Evolutionary conservation across 2,113 vertebrate genomes (phyloP).

Genomic region (Larimichthys crocea): DNA sequence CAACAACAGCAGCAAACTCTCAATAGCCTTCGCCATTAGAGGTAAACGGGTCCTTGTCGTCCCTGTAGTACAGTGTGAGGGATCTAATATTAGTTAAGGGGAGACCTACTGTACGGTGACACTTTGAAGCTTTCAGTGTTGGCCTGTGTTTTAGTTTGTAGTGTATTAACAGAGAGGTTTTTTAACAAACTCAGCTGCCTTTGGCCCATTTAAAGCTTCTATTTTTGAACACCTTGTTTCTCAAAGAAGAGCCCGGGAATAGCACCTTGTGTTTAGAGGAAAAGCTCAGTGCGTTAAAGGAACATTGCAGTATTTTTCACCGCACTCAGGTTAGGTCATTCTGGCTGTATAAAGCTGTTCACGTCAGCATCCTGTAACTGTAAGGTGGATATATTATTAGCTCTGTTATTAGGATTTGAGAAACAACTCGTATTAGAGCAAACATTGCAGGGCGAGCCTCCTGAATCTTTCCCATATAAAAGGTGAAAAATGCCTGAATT

Average conservation of each 20-base stretch:
- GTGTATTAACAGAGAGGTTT: conserved; percentile 9
- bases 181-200: conserved; percentile 15
- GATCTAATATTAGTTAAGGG: conserved; percentile 20
- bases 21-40: neutral
- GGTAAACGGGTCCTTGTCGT: neutral
- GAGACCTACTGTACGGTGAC: neutral
- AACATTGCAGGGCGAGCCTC: too few relatives aligned
- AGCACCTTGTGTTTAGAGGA: conserved; percentile 3
- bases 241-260: neutral
- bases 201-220: conserved; percentile 39
- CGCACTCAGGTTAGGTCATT: neutral
- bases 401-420: neutral
- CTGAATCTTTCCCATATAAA: neutral
- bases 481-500: neutral
- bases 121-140: conserved; percentile 17
- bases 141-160: conserved; percentile 7
- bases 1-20: neutral
- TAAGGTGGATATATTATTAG: too few relatives aligned
- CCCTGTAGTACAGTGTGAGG: neutral
- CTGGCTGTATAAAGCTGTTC: too few relatives aligned
- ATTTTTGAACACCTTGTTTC: conserved; percentile 1
- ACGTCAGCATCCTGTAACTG: too few relatives aligned
- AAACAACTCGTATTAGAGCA: too few relatives aligned
- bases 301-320: neutral
- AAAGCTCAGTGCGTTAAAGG: neutral